Base-by-base conservation (phyloP, 1,140 invertebrate species). In the Drosophila nasuta region DNA sequence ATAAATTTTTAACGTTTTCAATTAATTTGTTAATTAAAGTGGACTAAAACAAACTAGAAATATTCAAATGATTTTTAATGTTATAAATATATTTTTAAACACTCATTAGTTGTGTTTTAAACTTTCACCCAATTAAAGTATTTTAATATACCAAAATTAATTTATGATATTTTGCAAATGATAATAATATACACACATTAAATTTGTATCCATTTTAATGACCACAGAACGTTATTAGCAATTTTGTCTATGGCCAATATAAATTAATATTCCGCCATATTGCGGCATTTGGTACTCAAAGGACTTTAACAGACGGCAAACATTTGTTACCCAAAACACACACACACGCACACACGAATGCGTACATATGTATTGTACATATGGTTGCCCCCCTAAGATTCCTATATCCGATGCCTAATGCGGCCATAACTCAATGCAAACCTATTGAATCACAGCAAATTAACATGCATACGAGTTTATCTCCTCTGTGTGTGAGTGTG, bases 391-490 rank as follows among this genome's bases (percentile, higher is more conserved):
- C 45, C 45, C 43, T 25, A 58, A 68, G 57, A 75, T 25, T 33
- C 25, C 15, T 57, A 41, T 33, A 43, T 74, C 67, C 58, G 51
- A 71, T 66, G 77, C 80, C 73, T 88, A 87, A 81, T 87, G 83
- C 73, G 56, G 52, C 77, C 80, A 88, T 87, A 88, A 88, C 77
- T 88, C 83, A 89, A 88, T 88, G 73, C 66, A 46, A 89, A 83
- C 83, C 85, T 89, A 88, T 88, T 89, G 83, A 89, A 89, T 88
- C 83, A 88, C 77, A 89, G 77, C 85, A 88, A 88, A 88, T 88
- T 88, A 89, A 88, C 83, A 88, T 88, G 85, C 83, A 87, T 75
- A 77, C 72, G 66, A 70, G 72, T 70, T 70, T 75, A 70, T 75
- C 66, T 70, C 45, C 25, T 13, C 20, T 56, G 13, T 49, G 11